Base-by-base conservation (phyloP, 2,888 invertebrate species). In the Hirudinaria manillensis region DNA sequence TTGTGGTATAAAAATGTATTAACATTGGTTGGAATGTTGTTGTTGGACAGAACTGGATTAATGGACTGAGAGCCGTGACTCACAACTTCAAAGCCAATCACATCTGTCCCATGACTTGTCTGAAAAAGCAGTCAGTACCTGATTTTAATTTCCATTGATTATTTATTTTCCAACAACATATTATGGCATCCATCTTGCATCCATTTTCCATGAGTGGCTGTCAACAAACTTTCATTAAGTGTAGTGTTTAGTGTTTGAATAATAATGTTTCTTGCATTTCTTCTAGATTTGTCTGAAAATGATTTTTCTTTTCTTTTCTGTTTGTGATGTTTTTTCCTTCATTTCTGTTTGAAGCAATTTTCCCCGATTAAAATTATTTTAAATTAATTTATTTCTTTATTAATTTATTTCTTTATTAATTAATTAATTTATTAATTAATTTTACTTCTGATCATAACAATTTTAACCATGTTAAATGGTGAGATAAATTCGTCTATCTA, bases 21-120 rank as follows among this genome's bases (percentile, higher is more conserved):
- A 2, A 61, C 13, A n/a, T 6, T 61, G 13, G 10, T 61, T 6
- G 29, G n/a, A 61, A 53, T 53, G 36, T 34, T 45, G n/a, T 29
- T 6, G 21, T 51, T 29, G n/a, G 16, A 24, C 90, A 97, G 96
- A 89, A 89, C 81, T 99, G 98, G 98, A 93, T 95, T 88, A 90
- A 91, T 83, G 90, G 91, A 77, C 89, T 99, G 78, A 90, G 96
- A 81, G 88, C 88, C 81, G 90, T 98, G 83, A 94, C 96, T 78
- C 94, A 97, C 88, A 97, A 95, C 88, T 94, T 92, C 88, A 97
- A 96, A 89, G 91, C 92, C 84, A 93, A 91, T 87, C 98, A 98
- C 87, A 92, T 94, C 80, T 99, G 98, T 86, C 93, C 94, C 36
- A 90, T 92, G 86, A 96, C 92, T 76, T 94, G 92, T 87, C 89